A percentile compares a stretch with the other conserved stretches of the same genome.
Conservation (phyloP, 2,113 vertebrate species). For the Tichodroma muraria region DNA sequence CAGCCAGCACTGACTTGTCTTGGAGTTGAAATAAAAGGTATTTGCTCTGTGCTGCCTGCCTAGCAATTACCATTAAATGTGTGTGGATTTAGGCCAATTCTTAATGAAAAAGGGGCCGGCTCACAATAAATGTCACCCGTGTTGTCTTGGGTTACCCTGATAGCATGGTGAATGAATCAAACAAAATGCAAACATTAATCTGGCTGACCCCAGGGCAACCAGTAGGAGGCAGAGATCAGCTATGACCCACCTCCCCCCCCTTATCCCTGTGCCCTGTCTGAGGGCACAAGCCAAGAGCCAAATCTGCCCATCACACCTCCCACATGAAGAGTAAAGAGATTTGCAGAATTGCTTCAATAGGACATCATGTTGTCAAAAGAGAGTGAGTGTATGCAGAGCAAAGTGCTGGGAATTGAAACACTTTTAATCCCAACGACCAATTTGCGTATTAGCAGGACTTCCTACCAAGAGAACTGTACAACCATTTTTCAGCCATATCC, state of each 20-base stretch:
- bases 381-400: neutral
- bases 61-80: conserved; percentile 44
- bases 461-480: neutral
- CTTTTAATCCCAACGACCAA: neutral
- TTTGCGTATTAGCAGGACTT: neutral
- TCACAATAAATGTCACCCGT: conserved; percentile 6
- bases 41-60: conserved; percentile 39
- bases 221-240: neutral
- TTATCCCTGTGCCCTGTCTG: neutral
- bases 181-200: neutral
- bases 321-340: neutral
- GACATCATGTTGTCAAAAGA: neutral
- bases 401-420: neutral
- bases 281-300: neutral
- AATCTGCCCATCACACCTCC: neutral
- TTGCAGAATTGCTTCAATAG: neutral
- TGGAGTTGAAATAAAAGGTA: conserved; percentile 63
- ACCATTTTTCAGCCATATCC: neutral
- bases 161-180: neutral
- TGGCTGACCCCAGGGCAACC: neutral
- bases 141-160: conserved; percentile 18
- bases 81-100: conserved; percentile 51
- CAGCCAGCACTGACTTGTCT: conserved; percentile 52
- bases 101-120: conserved; percentile 48
- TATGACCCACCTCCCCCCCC: neutral